phyloP scores from a whole-genome alignment of 2,888 invertebrate genomes.

The Ophion costatus region DNA sequence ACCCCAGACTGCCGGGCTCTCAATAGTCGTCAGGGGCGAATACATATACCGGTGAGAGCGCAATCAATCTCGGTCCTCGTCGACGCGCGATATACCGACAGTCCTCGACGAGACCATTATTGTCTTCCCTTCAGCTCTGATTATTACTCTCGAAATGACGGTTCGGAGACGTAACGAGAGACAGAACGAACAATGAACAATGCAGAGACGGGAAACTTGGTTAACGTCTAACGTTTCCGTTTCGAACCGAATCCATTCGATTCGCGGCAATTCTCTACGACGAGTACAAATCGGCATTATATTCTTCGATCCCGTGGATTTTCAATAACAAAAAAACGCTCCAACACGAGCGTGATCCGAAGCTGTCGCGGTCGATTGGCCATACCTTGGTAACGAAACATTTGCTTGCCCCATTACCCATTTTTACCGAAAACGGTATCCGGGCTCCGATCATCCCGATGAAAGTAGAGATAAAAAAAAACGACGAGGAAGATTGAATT shows the following conservation, averaged over 20 bases:
- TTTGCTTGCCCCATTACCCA: conserved; percentile 1
- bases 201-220: conserved; percentile 48
- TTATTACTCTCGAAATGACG: conserved; percentile 63
- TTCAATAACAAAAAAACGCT: not conserved
- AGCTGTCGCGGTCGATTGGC: not conserved
- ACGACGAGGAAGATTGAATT: conserved; percentile 34
- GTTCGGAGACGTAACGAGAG: conserved; percentile 43
- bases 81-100: conserved; percentile 59
- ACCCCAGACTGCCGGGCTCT: conserved; percentile 51
- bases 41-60: conserved; percentile 49
- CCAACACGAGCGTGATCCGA: not conserved
- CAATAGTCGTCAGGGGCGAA: conserved; percentile 48
- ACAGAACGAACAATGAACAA: conserved; percentile 44
- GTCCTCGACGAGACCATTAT: conserved; percentile 61
- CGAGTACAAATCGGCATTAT: not conserved
- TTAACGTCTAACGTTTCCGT: conserved; percentile 52
- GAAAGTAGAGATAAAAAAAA: conserved; percentile 14
- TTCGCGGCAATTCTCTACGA: conserved; percentile 43
- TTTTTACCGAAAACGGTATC: conserved; percentile 26
- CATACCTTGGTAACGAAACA: conserved; percentile 10
- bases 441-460: conserved; percentile 17
- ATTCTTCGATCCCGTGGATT: not conserved
- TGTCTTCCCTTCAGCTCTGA: conserved; percentile 61
- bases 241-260: conserved; percentile 23
- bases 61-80: conserved; percentile 63